phyloP scores from a whole-genome alignment of 2,113 vertebrate species.

The Macrotis lagotis region DNA sequence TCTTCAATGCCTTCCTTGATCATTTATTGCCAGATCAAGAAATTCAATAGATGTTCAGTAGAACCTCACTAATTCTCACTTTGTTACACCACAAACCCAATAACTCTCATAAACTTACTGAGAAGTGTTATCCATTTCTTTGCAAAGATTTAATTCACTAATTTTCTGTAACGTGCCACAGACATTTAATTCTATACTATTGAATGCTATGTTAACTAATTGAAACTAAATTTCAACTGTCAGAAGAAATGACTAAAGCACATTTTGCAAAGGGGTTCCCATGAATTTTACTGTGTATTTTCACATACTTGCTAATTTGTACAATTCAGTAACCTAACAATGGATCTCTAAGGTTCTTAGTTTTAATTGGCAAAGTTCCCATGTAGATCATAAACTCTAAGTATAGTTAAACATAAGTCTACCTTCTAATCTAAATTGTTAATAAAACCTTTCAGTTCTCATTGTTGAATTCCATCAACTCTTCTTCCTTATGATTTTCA shows the following conservation, averaged over 20 bases:
- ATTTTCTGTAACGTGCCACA: slow-evolving; percentile 29
- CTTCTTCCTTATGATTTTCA: slow-evolving; percentile 7
- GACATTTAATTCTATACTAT: slow-evolving; percentile 16
- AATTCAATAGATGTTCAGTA: slow-evolving; percentile 25
- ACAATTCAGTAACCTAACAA: slow-evolving; percentile 9
- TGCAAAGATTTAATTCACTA: not conserved
- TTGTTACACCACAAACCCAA: slow-evolving; percentile 31
- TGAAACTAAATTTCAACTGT: slow-evolving; percentile 28
- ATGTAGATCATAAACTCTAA: slow-evolving; percentile 22
- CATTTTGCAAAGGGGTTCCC: slow-evolving; percentile 26
- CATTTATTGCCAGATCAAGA: slow-evolving; percentile 36
- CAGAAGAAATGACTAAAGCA: slow-evolving; percentile 40
- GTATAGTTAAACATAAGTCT: slow-evolving; percentile 42
- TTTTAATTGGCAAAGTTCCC: slow-evolving; percentile 12
- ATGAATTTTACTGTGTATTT: not conserved
- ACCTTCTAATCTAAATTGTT: slow-evolving; percentile 30
- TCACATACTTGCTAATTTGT: slow-evolving; percentile 45
- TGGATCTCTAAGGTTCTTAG: slow-evolving; percentile 17
- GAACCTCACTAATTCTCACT: slow-evolving; percentile 31
- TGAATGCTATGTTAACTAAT: slow-evolving; percentile 47
- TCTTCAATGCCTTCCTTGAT: not conserved
- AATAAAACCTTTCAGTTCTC: slow-evolving; percentile 31
- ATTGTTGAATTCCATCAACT: not conserved
- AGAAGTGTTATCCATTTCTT: not conserved
- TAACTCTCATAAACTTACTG: not conserved